These are phyloP conservation scores for Agrilus cyanescens DNA, from an alignment of 2,888 invertebrate species.

Conservation along the genomic window DNA sequence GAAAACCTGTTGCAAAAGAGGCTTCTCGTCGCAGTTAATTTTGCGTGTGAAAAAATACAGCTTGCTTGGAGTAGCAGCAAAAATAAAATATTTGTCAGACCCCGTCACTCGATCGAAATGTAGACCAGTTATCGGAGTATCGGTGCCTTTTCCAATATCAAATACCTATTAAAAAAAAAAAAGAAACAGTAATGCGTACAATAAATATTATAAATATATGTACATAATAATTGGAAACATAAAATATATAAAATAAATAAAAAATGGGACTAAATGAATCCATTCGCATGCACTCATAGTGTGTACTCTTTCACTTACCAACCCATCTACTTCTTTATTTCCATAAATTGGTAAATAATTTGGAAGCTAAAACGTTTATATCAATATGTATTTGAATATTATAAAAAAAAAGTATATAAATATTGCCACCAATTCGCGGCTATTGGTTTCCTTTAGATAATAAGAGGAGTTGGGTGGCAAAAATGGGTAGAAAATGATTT, in stretches of 20 bases:
- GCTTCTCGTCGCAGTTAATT: conserved; percentile 63
- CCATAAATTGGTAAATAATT: conserved; percentile 64
- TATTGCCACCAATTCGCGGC: too few relatives aligned
- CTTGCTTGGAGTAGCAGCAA: conserved; percentile 72
- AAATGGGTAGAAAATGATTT: too few relatives aligned
- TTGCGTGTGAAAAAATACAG: conserved; percentile 82
- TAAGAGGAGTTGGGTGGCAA: too few relatives aligned
- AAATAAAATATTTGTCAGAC: conserved; percentile 64
- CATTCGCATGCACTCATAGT: not conserved
- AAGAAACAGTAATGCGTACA: not conserved
- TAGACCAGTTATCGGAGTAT: conserved; percentile 76
- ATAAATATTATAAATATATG: not conserved
- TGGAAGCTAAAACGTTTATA: conserved; percentile 49
- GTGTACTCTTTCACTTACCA: conserved; percentile 44
- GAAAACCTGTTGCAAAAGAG: conserved; percentile 69
- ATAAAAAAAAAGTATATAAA: too few relatives aligned
- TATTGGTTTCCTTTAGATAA: too few relatives aligned
- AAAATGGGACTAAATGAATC: not conserved
- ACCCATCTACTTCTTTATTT: conserved; percentile 59
- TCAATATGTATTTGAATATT: too few relatives aligned
- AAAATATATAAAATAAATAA: too few relatives aligned
- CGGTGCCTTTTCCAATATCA: conserved; percentile 69
- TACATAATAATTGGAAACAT: not conserved
- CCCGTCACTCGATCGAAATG: conserved; percentile 66
- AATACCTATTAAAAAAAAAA: conserved; percentile 53